Base-by-base conservation (phyloP, 2,888 invertebrate genomes). In the Campopleginae sp. region DNA sequence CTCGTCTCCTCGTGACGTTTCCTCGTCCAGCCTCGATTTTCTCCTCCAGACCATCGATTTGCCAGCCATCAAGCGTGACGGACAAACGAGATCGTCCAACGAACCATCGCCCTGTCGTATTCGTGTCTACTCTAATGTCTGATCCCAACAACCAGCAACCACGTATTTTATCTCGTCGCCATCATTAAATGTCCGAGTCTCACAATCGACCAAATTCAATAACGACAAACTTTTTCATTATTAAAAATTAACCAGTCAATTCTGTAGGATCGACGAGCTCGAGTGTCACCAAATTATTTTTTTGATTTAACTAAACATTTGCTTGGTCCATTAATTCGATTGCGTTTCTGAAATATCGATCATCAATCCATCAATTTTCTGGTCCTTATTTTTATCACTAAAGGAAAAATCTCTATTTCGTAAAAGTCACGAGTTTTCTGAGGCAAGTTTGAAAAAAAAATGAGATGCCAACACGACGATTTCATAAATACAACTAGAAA, bases 1-100 rank as follows among this genome's bases (percentile, higher is more conserved):
- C 38, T 33, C n/a, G 51, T 54, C 42, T 58, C 46, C 42, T 58
- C 46, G 66, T 70, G 66, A 63, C 71, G 46, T 48, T 79, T 38
- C 54, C 74, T 54, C 23, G 68, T 65, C 70, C 65, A 54, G 48
- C 10, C 61, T 74, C 82, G 85, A 83, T 86, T 86, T 83, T 86
- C 80, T 83, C 77, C 66, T 51, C 71, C 83, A 68, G 80, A 61
- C 82, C 61, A 80, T 68, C 85, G 83, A 86, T 86, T 86, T 86
- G 85, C 85, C 83, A 74, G 33, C 74, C 76, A 77, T 80, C 80
- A 70, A 58, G 77, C 83, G 66, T 83, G 85, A 86, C 74, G 72
- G 85, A 83, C 85, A 86, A 84, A 83, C 82, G 83, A 74, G 80
- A 71, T 46, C 51, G 80, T 61, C 68, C 77, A 79, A 66, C 46